These are phyloP conservation scores for Drosophila jambulina DNA, from an alignment of 1,140 invertebrate genomes.

Conservation along the genomic window DNA sequence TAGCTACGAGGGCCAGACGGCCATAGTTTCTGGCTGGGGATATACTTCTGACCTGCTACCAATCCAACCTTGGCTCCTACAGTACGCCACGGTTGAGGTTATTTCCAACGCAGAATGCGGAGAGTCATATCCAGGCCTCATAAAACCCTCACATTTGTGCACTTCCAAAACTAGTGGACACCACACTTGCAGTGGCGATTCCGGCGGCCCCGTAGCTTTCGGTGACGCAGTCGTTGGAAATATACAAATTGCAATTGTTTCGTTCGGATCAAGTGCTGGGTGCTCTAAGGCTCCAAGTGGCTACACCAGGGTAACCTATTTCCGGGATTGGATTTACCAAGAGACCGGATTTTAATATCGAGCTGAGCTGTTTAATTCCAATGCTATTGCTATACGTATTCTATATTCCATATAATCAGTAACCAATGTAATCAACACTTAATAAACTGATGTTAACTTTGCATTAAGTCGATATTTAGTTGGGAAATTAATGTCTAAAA, in stretches of 20 bases:
- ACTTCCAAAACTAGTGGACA: slow-evolving; percentile 12
- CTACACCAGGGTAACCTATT: not conserved
- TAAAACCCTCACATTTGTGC: slow-evolving; percentile 23
- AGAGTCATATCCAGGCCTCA: not conserved
- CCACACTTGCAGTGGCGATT: slow-evolving; percentile 86
- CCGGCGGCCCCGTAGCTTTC: slow-evolving; percentile 86
- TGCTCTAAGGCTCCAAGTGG: not conserved
- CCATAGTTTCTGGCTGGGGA: slow-evolving; percentile 62
- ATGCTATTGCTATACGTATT: not conserved
- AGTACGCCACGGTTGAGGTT: slow-evolving; percentile 6
- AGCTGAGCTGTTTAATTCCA: not conserved
- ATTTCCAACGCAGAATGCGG: slow-evolving; percentile 18
- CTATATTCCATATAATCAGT: not conserved
- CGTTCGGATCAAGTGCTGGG: not conserved
- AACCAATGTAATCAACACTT: not conserved
- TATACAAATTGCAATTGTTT: not conserved
- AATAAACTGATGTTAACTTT: not conserved
- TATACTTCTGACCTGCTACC: slow-evolving; percentile 25
- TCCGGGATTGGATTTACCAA: not conserved
- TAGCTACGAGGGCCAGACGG: slow-evolving; percentile 45
- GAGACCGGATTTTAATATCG: not conserved
- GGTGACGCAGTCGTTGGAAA: not conserved
- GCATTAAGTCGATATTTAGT: not conserved
- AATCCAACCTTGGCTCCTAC: slow-evolving; percentile 18
- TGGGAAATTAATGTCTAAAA: too few relatives aligned